phyloP scores from a whole-genome alignment of 2,797 vertebrate species.

The Oreonectes daqikongensis region DNA sequence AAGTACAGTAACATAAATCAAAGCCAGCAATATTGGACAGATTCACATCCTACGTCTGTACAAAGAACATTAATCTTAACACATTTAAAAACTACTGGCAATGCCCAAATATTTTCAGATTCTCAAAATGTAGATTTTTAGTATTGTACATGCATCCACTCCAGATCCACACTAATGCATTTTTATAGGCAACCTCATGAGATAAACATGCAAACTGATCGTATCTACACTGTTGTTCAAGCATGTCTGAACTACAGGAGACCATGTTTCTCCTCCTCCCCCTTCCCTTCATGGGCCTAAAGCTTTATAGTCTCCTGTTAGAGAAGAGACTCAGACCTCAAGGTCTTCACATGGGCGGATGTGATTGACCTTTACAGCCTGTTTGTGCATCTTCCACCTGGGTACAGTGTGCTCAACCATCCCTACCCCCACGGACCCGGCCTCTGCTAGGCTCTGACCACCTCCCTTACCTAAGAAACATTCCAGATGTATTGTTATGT shows the following conservation, averaged over 20 bases:
- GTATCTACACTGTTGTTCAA: not conserved
- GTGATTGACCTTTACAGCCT: constrained; percentile 78
- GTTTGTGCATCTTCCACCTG: constrained; percentile 80
- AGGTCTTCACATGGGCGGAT: constrained; percentile 69
- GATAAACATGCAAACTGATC: not conserved
- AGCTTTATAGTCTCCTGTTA: constrained; percentile 51
- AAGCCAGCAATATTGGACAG: not conserved
- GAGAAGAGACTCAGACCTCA: constrained; percentile 67
- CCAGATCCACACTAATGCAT: not conserved
- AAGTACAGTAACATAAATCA: not conserved
- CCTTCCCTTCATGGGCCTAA: constrained; percentile 23
- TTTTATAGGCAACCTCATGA: not conserved
- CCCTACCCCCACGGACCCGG: constrained; percentile 56
- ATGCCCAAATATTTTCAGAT: not conserved
- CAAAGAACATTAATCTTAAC: not conserved
- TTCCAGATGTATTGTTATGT: not conserved
- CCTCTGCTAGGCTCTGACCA: constrained; percentile 58
- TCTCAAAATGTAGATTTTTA: not conserved
- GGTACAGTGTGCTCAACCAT: constrained; percentile 64
- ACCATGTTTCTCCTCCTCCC: constrained; percentile 18
- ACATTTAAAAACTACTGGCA: not conserved
- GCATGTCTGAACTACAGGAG: constrained; percentile 24
- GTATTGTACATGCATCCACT: not conserved
- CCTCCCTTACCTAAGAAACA: not conserved
- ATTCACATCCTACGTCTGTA: not conserved